Evolutionary conservation across 2,797 vertebrate species (phyloP).

Genomic region (Phoebastria nigripes): DNA sequence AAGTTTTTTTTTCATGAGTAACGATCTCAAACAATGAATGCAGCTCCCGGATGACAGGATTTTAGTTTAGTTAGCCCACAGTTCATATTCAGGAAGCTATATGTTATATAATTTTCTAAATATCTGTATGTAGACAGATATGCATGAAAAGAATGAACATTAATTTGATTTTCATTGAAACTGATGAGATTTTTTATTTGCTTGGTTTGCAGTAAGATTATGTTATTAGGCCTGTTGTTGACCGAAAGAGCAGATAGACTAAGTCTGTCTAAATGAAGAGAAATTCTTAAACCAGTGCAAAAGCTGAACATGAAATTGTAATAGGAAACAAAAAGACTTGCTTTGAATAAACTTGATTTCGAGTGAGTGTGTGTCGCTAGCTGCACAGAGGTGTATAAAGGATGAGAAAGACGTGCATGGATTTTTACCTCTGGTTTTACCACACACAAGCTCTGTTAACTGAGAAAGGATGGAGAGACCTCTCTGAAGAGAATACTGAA

Average conservation of each 20-base stretch:
- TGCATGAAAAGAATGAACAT: neutral
- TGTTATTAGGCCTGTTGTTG: neutral
- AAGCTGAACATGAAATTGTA: neutral
- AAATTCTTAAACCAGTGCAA: neutral
- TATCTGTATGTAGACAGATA: neutral
- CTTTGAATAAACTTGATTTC: neutral
- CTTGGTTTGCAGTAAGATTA: neutral
- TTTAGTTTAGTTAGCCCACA: neutral
- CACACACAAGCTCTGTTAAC: neutral
- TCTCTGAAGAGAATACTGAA: neutral
- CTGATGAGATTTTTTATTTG: neutral
- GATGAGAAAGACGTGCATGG: neutral
- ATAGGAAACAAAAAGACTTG: neutral
- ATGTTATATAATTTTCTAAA: neutral
- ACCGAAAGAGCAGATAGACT: neutral
- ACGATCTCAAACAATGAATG: neutral
- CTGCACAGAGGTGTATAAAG: neutral
- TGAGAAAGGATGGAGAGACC: neutral
- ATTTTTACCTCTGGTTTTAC: neutral
- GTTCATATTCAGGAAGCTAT: neutral
- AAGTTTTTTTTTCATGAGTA: neutral
- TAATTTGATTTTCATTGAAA: neutral
- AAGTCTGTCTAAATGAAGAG: neutral
- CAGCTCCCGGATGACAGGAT: neutral
- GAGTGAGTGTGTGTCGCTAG: neutral